Evolutionary conservation across 2,797 vertebrate genomes (phyloP).

Genomic region (Otus scops): DNA sequence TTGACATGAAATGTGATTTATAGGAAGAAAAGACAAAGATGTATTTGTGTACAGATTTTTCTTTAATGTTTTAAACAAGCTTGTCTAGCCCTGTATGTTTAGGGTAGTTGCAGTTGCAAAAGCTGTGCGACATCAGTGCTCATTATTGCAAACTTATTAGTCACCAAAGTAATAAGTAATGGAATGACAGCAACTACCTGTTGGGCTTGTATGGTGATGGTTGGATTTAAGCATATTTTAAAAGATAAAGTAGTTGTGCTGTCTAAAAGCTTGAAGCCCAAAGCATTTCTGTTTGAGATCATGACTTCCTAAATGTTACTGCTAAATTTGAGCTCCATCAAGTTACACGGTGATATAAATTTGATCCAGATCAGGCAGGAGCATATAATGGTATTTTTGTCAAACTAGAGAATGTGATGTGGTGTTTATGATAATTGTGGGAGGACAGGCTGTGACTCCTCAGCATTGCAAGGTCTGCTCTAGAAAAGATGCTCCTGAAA

Average conservation of each 20-base stretch:
- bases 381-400: not conserved
- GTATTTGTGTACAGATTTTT: not conserved
- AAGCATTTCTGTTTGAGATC: not conserved
- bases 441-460: not conserved
- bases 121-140: accelerated
- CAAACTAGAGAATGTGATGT: not conserved
- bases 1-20: not conserved
- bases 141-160: not conserved
- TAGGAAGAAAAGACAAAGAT: not conserved
- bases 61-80: not conserved
- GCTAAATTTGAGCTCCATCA: not conserved
- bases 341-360: not conserved
- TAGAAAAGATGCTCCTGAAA: not conserved
- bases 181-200: not conserved
- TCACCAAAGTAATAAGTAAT: not conserved
- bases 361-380: not conserved
- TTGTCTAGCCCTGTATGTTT: not conserved
- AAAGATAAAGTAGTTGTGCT: not conserved
- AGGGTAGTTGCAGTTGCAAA: not conserved
- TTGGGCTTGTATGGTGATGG: not conserved
- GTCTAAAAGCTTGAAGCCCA: not conserved
- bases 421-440: not conserved
- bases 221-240: not conserved
- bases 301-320: not conserved
- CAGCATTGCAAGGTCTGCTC: accelerated